phyloP scores from a whole-genome alignment of 2,888 invertebrate species.

The Oscheius sp. region DNA sequence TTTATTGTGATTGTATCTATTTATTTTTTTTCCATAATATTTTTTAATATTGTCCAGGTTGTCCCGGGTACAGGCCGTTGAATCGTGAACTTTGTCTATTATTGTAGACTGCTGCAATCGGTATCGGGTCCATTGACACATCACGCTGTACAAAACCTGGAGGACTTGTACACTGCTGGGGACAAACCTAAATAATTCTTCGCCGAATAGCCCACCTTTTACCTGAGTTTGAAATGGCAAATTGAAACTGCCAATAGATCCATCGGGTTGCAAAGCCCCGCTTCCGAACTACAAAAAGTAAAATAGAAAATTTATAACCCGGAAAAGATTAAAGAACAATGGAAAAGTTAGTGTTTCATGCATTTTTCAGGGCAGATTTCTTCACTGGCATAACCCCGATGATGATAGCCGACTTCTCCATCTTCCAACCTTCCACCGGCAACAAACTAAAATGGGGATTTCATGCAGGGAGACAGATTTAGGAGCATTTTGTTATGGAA shows the following conservation, averaged over 20 bases:
- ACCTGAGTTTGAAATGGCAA: conserved; percentile 7
- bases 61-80: conserved; percentile 79
- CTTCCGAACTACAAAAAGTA: neutral
- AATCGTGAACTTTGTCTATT: conserved; percentile 76
- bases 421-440: conserved; percentile 47
- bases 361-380: conserved; percentile 52
- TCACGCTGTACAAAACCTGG: conserved; percentile 43
- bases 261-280: conserved; percentile 10
- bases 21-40: neutral
- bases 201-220: neutral
- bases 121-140: conserved; percentile 45
- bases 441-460: conserved; percentile 44
- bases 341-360: conserved; percentile 31
- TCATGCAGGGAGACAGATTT: conserved; percentile 9
- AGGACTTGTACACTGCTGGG: conserved; percentile 40
- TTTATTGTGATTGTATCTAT: conserved; percentile 4
- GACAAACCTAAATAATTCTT: conserved; percentile 42
- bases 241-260: conserved; percentile 6
- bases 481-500: neutral
- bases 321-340: neutral
- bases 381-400: neutral
- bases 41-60: neutral
- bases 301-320: conserved; percentile 10
- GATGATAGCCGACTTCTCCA: conserved; percentile 52
- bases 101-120: conserved; percentile 48